Base-by-base conservation (phyloP, 2,888 invertebrate species). In the Dasypogon diadema region DNA sequence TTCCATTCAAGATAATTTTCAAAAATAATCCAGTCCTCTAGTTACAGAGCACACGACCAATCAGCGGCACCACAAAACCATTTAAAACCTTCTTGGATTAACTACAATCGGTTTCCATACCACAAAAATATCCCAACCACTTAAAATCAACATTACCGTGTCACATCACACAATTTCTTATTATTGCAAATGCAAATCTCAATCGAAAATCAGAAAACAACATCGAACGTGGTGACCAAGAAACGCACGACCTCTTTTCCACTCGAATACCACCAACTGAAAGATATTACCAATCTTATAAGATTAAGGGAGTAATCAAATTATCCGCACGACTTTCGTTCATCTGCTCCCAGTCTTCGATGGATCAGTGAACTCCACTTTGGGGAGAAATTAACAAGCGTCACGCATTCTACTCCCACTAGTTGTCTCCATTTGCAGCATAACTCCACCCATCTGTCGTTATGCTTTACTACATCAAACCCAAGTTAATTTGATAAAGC, bases 321-420 rank as follows among this genome's bases (percentile, higher is more conserved):
- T 58, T 34, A 58, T 58, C 30, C 60, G 34, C 37, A 37, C 16
- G 18, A 26, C 42, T 60, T 37, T 37, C 21, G 18, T 34, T 14
- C 60, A 18, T 60, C 37, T 60, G 60, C 30, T 58, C 30, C 42
- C 30, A 30, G 30, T 30, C 30, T 16, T 58, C 16, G 58, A 26
- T 58, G 58, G 58, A 58, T 30, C 58, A 58, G 58, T 60, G 60
- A 60, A 60, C 60, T 42, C 60, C 60, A 60, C 60, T 18, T 60
- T 60, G 60, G 60, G 60, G 60, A 37, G 21, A 60, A 60, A 34
- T 60, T 60, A 37, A 60, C 37, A 18, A 34, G 37, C 60, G 60
- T 34, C 60, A 60, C 60, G 37, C 60, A 60, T 37, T 60, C 16
- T 60, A 42, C 60, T 34, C 37, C 18, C 18, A 34, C 16, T 21